Evolutionary conservation across 1,140 invertebrate genomes (phyloP).

Genomic region (Eumeta japonica): DNA sequence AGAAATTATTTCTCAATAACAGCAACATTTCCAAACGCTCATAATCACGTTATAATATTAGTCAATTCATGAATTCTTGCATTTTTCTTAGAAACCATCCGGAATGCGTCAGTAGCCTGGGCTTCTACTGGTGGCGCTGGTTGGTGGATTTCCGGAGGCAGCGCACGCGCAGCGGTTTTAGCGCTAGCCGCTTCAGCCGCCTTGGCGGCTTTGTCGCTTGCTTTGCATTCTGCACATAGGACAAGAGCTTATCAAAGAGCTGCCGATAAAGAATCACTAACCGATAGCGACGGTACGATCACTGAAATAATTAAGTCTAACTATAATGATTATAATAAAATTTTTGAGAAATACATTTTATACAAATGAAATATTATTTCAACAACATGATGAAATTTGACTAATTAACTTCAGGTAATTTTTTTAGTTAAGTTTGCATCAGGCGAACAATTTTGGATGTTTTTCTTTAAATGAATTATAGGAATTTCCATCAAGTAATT

Average conservation of each 20-base stretch:
- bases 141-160: conserved; percentile 34
- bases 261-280: conserved; percentile 43
- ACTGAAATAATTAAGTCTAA: background rate
- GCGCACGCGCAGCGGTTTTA: conserved; percentile 29
- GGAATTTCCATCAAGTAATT: too few species aligned
- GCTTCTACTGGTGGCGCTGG: conserved; percentile 18
- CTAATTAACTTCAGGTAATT: too few species aligned
- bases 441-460: too few species aligned
- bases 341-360: too few species aligned
- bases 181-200: conserved; percentile 24
- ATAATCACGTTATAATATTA: conserved; percentile 5
- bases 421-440: too few species aligned
- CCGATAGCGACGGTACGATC: conserved; percentile 41
- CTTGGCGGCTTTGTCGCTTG: conserved; percentile 31
- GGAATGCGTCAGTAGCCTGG: conserved; percentile 41
- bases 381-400: too few species aligned
- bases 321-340: too few species aligned
- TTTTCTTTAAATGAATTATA: too few species aligned
- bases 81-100: conserved; percentile 28
- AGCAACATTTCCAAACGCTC: conserved; percentile 1
- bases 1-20: too few species aligned
- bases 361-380: too few species aligned
- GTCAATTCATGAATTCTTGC: too few species aligned
- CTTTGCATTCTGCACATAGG: conserved; percentile 36
- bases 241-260: conserved; percentile 39